These are phyloP conservation scores for Pammene fasciana DNA, from an alignment of 2,888 invertebrate species.

Conservation along the genomic window DNA sequence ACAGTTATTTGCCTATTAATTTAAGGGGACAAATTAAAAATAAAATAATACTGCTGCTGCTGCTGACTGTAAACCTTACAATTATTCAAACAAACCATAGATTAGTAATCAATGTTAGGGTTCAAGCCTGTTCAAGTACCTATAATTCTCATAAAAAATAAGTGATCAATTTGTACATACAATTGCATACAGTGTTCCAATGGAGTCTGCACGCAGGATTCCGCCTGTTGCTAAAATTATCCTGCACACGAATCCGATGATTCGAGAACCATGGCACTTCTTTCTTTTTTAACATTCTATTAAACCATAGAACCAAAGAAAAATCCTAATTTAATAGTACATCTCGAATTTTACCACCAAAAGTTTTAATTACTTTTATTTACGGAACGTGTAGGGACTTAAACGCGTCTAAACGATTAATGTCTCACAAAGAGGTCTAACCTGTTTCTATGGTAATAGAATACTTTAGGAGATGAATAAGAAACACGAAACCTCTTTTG, in stretches of 20 bases:
- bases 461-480: constrained; percentile 53
- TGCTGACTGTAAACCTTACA: neutral
- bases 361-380: neutral
- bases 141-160: too few species aligned
- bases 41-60: too few species aligned
- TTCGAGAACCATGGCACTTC: constrained; percentile 76
- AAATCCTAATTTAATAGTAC: constrained; percentile 11
- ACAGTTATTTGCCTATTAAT: too few species aligned
- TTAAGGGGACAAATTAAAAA: too few species aligned
- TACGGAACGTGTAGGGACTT: constrained; percentile 48
- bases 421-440: constrained; percentile 59
- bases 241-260: constrained; percentile 69
- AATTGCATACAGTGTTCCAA: constrained; percentile 74
- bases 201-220: constrained; percentile 69
- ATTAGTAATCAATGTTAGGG: too few species aligned
- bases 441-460: constrained; percentile 64
- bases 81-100: too few species aligned
- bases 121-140: too few species aligned
- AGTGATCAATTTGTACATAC: constrained; percentile 58
- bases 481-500: constrained; percentile 55
- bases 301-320: neutral
- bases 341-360: constrained; percentile 17
- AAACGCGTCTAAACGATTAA: constrained; percentile 56
- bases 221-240: constrained; percentile 69
- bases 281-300: constrained; percentile 74